Base-by-base conservation (phyloP, 2,888 invertebrate genomes). In the Eristalis intricaria region DNA sequence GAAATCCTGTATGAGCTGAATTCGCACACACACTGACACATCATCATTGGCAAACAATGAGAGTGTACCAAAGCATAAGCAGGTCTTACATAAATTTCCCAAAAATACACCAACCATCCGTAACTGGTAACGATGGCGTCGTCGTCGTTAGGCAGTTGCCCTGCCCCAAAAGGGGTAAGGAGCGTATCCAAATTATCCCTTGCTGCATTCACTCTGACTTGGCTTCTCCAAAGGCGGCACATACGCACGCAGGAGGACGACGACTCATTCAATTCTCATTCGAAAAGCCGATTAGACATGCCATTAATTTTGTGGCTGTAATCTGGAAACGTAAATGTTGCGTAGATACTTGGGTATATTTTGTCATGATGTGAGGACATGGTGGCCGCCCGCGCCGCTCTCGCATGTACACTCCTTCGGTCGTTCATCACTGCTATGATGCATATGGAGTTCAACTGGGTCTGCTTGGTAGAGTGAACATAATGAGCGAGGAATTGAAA, bases 241-340 rank as follows among this genome's bases (percentile, higher is more conserved):
- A 23, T 2, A 13, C 22, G 38, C 4, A 11, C 23, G 26, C 15
- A 32, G 15, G 0, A 40, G 61, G 43, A 40, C 3, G 2, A 32
- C 77, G 78, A 66, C 86, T 79, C 83, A 83, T 86, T 86, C 86
- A 75, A 82, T 78, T 82, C 83, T 50, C 78, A 74, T 86, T 86
- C 83, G 83, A 63, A 86, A 86, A 86, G 86, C 86, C 86, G 86
- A 83, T 86, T 86, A 86, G 86, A 86, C 83, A 86, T 86, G 83
- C 83, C 86, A 86, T 86, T 86, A 86, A 86, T 86, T 86, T 86
- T 86, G 86, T 79, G 83, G 74, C 66, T 86, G 86, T 86, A 86
- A 86, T 86, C 86, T 83, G 86, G 61, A 78, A 86, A 86, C 86
- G 75, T 68, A 83, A 86, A 75, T 75, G 81, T 76, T 81, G 81